phyloP scores from a whole-genome alignment of 2,888 invertebrate genomes.

The Pterostichus madidus region DNA sequence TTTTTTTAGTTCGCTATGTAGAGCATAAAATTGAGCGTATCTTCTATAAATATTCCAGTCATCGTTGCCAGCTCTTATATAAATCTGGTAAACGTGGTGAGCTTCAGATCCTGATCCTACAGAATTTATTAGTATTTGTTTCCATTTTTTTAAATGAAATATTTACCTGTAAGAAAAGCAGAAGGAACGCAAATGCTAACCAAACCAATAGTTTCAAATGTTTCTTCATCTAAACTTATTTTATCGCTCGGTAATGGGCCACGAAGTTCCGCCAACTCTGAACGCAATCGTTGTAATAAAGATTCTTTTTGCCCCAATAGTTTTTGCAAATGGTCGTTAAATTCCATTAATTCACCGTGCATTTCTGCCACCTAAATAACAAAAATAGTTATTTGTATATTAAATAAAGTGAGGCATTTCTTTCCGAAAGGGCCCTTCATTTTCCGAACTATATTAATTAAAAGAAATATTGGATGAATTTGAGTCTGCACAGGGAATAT shows the following conservation, averaged over 20 bases:
- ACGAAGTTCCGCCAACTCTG: constrained; percentile 83
- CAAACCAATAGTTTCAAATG: constrained; percentile 76
- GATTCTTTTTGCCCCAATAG: constrained; percentile 83
- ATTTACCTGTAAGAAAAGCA: constrained; percentile 86
- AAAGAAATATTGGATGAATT: no score
- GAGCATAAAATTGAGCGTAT: constrained; percentile 94
- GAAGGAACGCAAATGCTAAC: constrained; percentile 94
- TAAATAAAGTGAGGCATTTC: no score
- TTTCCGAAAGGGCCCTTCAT: no score
- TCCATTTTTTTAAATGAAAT: background rate
- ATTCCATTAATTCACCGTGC: constrained; percentile 96
- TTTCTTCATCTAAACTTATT: constrained; percentile 75
- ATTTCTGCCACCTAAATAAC: constrained; percentile 90
- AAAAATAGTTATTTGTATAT: constrained; percentile 6
- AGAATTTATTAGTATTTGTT: constrained; percentile 58
- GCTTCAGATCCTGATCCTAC: constrained; percentile 84
- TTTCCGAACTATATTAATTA: no score
- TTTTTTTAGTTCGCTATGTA: constrained; percentile 91
- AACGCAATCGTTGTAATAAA: constrained; percentile 80
- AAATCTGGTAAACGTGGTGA: constrained; percentile 94
- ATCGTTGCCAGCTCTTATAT: constrained; percentile 88
- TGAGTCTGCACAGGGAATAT: no score
- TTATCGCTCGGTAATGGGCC: constrained; percentile 81
- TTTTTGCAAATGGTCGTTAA: constrained; percentile 90
- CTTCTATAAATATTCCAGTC: constrained; percentile 98